Base-by-base conservation (phyloP, 2,888 invertebrate genomes). In the Sarcophaga rosellei region DNA sequence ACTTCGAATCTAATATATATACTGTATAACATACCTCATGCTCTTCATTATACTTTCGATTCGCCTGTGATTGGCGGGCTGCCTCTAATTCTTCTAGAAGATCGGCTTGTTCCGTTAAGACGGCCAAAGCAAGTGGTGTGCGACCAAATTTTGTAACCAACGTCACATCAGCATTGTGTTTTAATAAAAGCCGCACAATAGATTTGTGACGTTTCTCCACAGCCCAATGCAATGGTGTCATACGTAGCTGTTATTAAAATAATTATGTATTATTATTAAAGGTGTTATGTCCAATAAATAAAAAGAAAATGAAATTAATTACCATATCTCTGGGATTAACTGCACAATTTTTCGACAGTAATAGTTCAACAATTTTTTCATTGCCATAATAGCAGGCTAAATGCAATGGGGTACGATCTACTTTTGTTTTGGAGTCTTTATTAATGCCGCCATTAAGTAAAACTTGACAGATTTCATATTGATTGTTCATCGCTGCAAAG, bases 221-320 rank as follows among this genome's bases (percentile, higher is more conserved):
- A 8, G 98, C 98, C 98, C 98, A 98, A 94, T 99, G 98, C 81
- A 99, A 94, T 61, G 98, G 97, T 63, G 98, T 98, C 98, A 97
- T 97, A 90, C 95, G 95, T 21, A 97, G 93, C 97, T 97, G 90
- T 35, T 2, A 23, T 25, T 68, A 68, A 25, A 75, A 1, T 21
- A 15, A 21, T 17, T n/a, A n/a, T n/a, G n/a, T 23, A 63, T 47
- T 25, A 25, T 15, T 65, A 5, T 35, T 17, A 25, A 10, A 1
- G 5, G 3, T 17, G 1, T 23, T 0, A 17, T 25, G 1, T 21
- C 35, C 5, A 6, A 35, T 10, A 61, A 35, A 12, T 6, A 44
- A 15, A 23, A 0, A 53, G 15, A 53, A 17, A 53, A 53, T 12
- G 5, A 63, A 12, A 20, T 12, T 69, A 87, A 90, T 92, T 93